Evolutionary conservation across 2,797 vertebrate species (phyloP).

Genomic region (Tragopan temminckii): DNA sequence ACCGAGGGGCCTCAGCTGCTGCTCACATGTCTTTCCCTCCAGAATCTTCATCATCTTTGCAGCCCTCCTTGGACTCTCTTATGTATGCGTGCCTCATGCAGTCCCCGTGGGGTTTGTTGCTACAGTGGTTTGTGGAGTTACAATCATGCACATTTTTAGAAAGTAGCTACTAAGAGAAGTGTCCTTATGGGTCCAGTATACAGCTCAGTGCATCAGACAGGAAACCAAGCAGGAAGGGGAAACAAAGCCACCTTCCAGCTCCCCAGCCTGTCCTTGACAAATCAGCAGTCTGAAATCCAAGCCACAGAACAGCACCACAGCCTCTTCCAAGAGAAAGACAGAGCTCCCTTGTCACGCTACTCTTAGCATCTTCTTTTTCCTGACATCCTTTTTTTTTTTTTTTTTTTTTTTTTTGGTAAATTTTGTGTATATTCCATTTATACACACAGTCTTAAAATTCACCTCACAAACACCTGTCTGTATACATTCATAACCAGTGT

Average conservation of each 20-base stretch:
- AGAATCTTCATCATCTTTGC: too few relatives aligned
- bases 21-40: too few relatives aligned
- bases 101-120: fast-evolving
- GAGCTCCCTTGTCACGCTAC: fast-evolving
- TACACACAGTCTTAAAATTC: neutral
- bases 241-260: neutral
- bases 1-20: too few relatives aligned
- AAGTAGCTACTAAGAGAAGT: neutral
- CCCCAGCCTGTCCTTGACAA: fast-evolving
- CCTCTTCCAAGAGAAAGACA: neutral
- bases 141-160: neutral
- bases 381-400: neutral
- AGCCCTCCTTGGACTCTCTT: too few relatives aligned
- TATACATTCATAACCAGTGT: neutral
- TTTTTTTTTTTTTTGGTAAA: neutral
- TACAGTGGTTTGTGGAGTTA: neutral
- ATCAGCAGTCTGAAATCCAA: fast-evolving
- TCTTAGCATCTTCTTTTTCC: neutral
- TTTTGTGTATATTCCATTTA: neutral
- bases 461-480: neutral
- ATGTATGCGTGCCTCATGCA: fast-evolving
- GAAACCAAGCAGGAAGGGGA: neutral
- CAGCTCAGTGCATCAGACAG: fast-evolving
- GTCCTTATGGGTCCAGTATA: fast-evolving
- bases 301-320: neutral